These are phyloP conservation scores for Drosophila nigricruria DNA, from an alignment of 2,888 invertebrate species.

Conservation along the genomic window DNA sequence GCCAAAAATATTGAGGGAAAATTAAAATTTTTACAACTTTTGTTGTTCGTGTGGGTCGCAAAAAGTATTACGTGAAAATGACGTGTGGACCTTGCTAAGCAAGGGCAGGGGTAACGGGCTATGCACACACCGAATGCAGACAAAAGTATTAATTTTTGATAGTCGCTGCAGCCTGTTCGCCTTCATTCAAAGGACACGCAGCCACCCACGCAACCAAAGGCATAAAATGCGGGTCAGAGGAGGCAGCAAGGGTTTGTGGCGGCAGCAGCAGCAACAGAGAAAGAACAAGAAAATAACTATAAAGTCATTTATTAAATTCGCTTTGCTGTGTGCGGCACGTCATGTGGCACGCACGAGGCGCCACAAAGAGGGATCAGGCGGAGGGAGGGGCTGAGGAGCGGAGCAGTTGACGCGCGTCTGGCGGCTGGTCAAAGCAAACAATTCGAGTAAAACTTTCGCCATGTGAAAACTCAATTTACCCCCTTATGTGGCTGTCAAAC, in stretches of 20 bases:
- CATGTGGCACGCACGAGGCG: conserved; percentile 56
- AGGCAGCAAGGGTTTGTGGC: conserved; percentile 61
- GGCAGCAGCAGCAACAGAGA: conserved; percentile 7
- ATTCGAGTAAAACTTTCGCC: conserved; percentile 58
- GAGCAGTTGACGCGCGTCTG: conserved; percentile 11
- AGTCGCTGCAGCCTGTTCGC: conserved; percentile 70
- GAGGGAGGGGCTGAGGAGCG: conserved; percentile 6
- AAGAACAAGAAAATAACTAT: conserved; percentile 69
- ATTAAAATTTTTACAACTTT: conserved; percentile 82
- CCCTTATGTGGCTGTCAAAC: conserved; percentile 79
- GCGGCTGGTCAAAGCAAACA: conserved; percentile 63
- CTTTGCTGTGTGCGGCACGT: conserved; percentile 47
- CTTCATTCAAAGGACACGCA: conserved; percentile 26
- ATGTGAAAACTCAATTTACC: conserved; percentile 79
- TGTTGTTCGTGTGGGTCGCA: conserved; percentile 63
- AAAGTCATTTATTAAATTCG: conserved; percentile 81
- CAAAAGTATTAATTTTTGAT: conserved; percentile 82
- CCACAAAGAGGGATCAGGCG: conserved; percentile 2
- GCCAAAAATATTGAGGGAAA: conserved; percentile 74
- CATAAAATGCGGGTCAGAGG: conserved; percentile 44
- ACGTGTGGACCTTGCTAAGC: conserved; percentile 50
- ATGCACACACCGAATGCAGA: conserved; percentile 48
- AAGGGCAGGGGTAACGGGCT: background rate
- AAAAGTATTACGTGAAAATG: conserved; percentile 77
- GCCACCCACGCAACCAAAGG: conserved; percentile 24